Conservation (phyloP, 2,113 vertebrate genomes). For the Zosterops pallidus region DNA sequence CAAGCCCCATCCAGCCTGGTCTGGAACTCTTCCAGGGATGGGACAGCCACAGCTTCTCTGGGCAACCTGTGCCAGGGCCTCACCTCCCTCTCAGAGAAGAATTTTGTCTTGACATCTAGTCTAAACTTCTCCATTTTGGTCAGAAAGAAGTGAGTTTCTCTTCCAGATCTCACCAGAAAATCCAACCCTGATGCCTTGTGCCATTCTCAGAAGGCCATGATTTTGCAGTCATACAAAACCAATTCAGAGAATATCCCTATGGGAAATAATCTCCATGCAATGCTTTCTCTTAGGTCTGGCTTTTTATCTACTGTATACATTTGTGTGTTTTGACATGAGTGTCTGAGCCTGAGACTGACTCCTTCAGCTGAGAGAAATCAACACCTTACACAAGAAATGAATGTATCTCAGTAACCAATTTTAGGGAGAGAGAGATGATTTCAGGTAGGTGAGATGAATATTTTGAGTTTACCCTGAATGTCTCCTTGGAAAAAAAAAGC, state of each 20-base stretch:
- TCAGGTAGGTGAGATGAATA: not conserved
- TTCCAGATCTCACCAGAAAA: not conserved
- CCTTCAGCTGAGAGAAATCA: not conserved
- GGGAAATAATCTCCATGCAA: not conserved
- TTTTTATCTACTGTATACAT: not conserved
- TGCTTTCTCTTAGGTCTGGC: not conserved
- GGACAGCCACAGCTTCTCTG: not conserved
- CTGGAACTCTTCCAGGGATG: not conserved
- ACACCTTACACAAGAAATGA: not conserved
- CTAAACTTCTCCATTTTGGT: not conserved
- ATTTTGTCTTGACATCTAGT: not conserved
- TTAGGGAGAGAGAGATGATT: not conserved
- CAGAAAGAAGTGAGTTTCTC: not conserved
- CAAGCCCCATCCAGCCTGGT: rapidly evolving
- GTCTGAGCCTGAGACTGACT: not conserved
- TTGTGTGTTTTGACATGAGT: not conserved
- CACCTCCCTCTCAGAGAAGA: not conserved
- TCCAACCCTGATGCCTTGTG: no score
- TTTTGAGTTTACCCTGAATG: not conserved
- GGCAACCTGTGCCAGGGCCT: rapidly evolving
- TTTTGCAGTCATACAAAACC: not conserved
- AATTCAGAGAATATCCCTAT: not conserved
- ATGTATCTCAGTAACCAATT: rapidly evolving
- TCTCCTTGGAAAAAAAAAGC: not conserved
- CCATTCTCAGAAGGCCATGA: not conserved